Percentiles rank a stretch among this genome's conserved stretches.
These are phyloP conservation scores for Cremastinae sp. DNA, from an alignment of 2,888 invertebrate species.

Conservation along the genomic window DNA sequence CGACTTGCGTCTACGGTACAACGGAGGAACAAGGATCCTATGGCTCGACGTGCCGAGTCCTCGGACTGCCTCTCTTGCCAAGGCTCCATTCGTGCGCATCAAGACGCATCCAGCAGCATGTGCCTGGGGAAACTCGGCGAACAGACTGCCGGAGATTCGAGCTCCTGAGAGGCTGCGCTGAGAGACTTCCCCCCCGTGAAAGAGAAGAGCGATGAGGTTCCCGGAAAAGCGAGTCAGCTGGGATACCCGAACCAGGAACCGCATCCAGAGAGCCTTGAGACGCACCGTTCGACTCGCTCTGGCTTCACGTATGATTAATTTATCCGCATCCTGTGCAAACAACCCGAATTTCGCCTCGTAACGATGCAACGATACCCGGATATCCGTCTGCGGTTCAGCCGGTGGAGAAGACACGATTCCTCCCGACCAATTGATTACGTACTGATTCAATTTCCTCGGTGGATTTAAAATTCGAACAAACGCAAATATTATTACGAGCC, in stretches of 20 bases:
- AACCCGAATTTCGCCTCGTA: constrained; percentile 51
- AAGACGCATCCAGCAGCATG: background rate
- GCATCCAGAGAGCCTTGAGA: constrained; percentile 12
- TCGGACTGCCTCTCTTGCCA: too few species aligned
- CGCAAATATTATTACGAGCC: too few species aligned
- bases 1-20: constrained; percentile 4
- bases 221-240: too few species aligned
- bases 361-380: constrained; percentile 12
- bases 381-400: background rate
- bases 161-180: constrained; percentile 22
- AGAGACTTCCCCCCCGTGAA: constrained; percentile 1
- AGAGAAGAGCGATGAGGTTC: too few species aligned
- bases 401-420: too few species aligned
- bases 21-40: constrained; percentile 7
- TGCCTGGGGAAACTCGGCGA: background rate
- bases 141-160: constrained; percentile 15
- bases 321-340: constrained; percentile 75
- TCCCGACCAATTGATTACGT: too few species aligned
- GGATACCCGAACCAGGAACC: background rate
- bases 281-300: constrained; percentile 71
- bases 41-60: constrained; percentile 5
- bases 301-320: constrained; percentile 78
- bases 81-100: constrained; percentile 4
- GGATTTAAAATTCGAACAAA: background rate
- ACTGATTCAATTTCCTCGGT: too few species aligned